A percentile compares a stretch with the other conserved stretches of the same genome.
These are phyloP conservation scores for Gastrophryne carolinensis DNA, from an alignment of 2,797 vertebrate species.

Conservation along the genomic window DNA sequence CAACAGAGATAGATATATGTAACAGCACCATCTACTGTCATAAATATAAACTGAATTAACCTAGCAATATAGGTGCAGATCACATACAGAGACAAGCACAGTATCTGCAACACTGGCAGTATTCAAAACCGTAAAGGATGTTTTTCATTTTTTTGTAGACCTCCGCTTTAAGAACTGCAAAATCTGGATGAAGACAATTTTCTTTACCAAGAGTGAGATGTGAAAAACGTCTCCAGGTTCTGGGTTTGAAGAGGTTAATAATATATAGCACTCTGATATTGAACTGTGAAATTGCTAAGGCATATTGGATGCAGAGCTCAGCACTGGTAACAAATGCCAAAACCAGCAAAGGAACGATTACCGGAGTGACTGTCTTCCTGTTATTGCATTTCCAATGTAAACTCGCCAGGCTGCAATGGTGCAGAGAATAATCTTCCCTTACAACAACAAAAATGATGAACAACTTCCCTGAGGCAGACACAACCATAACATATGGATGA, in stretches of 20 bases:
- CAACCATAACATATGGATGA: background rate
- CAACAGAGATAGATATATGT: too few species aligned
- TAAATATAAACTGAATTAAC: too few species aligned
- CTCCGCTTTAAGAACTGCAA: too few species aligned
- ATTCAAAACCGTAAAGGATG: too few species aligned
- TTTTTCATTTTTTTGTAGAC: too few species aligned
- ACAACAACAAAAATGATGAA: conserved; percentile 19
- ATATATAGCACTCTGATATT: background rate
- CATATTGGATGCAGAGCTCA: conserved; percentile 17
- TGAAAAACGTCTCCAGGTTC: background rate
- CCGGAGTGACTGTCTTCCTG: conserved; percentile 9
- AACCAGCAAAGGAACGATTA: conserved; percentile 37
- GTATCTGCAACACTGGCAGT: too few species aligned
- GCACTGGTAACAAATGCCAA: conserved; percentile 25
- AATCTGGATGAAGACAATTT: too few species aligned
- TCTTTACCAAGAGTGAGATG: too few species aligned
- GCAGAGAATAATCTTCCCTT: conserved; percentile 29
- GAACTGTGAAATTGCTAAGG: conserved; percentile 2
- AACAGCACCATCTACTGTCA: too few species aligned
- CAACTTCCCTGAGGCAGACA: background rate
- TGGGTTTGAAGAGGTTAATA: conserved; percentile 6
- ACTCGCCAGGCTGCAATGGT: background rate
- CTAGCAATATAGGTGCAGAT: too few species aligned
- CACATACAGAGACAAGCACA: too few species aligned
- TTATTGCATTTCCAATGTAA: conserved; percentile 26